phyloP scores from a whole-genome alignment of 1,140 invertebrate species.

The Drosophila mojavensis region DNA sequence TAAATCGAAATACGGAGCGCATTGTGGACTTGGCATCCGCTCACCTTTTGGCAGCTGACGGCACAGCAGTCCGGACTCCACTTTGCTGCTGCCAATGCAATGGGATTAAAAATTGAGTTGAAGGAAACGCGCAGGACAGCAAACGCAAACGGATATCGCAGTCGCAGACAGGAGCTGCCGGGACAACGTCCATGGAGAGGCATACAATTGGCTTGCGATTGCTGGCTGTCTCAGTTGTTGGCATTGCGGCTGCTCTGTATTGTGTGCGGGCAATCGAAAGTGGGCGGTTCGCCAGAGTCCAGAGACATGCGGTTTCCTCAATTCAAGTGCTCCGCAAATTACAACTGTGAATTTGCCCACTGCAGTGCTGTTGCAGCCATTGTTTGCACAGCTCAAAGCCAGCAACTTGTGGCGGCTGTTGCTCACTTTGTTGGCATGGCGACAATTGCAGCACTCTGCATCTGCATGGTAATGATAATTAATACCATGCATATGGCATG shows the following conservation, averaged over 20 bases:
- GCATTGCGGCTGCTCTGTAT: slow-evolving; percentile 35
- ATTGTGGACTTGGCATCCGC: slow-evolving; percentile 25
- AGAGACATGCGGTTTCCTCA: slow-evolving; percentile 58
- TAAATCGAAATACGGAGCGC: slow-evolving; percentile 3
- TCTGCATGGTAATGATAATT: background rate
- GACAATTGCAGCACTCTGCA: slow-evolving; percentile 53
- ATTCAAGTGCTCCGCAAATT: slow-evolving; percentile 44
- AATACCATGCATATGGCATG: background rate
- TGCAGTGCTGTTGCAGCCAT: background rate
- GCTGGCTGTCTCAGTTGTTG: slow-evolving; percentile 43
- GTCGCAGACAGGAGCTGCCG: slow-evolving; percentile 19
- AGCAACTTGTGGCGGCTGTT: slow-evolving; percentile 30
- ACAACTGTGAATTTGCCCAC: slow-evolving; percentile 22
- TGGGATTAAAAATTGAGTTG: slow-evolving; percentile 38
- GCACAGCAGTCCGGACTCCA: slow-evolving; percentile 27
- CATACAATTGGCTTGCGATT: slow-evolving; percentile 67
- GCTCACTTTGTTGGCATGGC: slow-evolving; percentile 61
- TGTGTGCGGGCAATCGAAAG: slow-evolving; percentile 51
- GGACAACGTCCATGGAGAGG: slow-evolving; percentile 36
- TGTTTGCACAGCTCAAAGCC: slow-evolving; percentile 15
- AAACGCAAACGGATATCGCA: slow-evolving; percentile 44
- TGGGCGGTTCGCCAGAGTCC: slow-evolving; percentile 19
- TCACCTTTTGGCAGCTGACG: slow-evolving; percentile 42
- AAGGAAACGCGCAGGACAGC: slow-evolving; percentile 32
- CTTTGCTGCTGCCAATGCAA: slow-evolving; percentile 1